Evolutionary conservation across 2,888 invertebrate species (phyloP).

Genomic region (Mamestra brassicae): DNA sequence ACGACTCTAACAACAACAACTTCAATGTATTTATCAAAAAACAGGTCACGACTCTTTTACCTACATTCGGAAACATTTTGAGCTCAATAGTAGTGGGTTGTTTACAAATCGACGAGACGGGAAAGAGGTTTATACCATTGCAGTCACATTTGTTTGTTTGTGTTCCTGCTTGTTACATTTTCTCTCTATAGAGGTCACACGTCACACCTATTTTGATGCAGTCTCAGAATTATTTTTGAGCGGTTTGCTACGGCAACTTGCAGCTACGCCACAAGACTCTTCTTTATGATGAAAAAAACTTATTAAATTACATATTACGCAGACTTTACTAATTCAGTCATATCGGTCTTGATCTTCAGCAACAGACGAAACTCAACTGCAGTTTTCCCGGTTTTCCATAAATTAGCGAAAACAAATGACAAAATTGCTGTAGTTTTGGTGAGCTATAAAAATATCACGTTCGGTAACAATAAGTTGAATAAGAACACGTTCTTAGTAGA

Average conservation of each 20-base stretch:
- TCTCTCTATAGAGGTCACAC: neutral
- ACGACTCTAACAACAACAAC: neutral
- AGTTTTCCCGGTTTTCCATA: neutral
- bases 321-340: neutral
- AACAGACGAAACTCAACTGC: neutral
- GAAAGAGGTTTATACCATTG: slow-evolving; percentile 25
- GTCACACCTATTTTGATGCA: neutral
- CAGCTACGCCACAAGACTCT: no score
- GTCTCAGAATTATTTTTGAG: neutral
- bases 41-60: slow-evolving; percentile 11
- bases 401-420: no score
- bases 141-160: slow-evolving; percentile 33
- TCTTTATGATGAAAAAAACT: neutral
- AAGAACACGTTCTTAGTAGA: slow-evolving; percentile 49
- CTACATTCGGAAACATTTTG: slow-evolving; percentile 19
- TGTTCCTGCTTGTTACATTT: slow-evolving; percentile 20
- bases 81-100: slow-evolving; percentile 9
- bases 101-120: slow-evolving; percentile 16
- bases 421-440: slow-evolving; percentile 2
- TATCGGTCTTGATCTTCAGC: neutral
- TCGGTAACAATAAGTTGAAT: slow-evolving; percentile 39
- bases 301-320: neutral
- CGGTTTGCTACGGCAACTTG: neutral
- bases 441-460: slow-evolving; percentile 17
- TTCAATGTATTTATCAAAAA: slow-evolving; percentile 15